These are phyloP conservation scores for Anoplius nigerrimus DNA, from an alignment of 2,888 invertebrate species.

Conservation along the genomic window DNA sequence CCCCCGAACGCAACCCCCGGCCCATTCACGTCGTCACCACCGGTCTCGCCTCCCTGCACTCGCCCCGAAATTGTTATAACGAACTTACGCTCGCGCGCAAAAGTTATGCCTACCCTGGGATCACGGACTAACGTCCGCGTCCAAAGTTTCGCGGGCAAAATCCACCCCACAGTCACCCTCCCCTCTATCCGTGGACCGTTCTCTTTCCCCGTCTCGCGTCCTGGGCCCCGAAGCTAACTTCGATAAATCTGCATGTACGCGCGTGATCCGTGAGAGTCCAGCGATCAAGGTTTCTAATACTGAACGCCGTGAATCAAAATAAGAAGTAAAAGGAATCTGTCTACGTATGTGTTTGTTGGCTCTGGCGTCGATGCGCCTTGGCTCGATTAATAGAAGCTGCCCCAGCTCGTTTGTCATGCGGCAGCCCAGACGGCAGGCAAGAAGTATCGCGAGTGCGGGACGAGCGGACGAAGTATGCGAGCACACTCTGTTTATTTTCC, in stretches of 20 bases:
- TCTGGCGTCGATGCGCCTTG: background rate
- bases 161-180: conserved; percentile 10
- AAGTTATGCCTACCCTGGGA: conserved; percentile 37
- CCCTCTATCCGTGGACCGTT: too few species aligned
- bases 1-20: too few species aligned
- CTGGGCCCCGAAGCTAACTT: conserved; percentile 26
- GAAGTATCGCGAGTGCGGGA: background rate
- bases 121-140: conserved; percentile 13
- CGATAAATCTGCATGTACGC: conserved; percentile 29
- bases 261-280: too few species aligned
- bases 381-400: conserved; percentile 12
- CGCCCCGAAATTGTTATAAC: conserved; percentile 51
- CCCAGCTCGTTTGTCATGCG: conserved; percentile 23
- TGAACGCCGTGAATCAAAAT: too few species aligned
- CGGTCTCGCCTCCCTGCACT: conserved; percentile 12
- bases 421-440: background rate
- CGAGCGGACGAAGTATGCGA: background rate
- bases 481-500: background rate
- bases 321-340: too few species aligned
- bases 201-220: conserved; percentile 15
- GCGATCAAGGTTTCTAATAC: too few species aligned
- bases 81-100: conserved; percentile 48
- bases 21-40: background rate
- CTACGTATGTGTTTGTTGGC: conserved; percentile 29
- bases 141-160: conserved; percentile 33